phyloP scores from a whole-genome alignment of 2,113 vertebrate genomes.

The Nematolebias whitei region DNA sequence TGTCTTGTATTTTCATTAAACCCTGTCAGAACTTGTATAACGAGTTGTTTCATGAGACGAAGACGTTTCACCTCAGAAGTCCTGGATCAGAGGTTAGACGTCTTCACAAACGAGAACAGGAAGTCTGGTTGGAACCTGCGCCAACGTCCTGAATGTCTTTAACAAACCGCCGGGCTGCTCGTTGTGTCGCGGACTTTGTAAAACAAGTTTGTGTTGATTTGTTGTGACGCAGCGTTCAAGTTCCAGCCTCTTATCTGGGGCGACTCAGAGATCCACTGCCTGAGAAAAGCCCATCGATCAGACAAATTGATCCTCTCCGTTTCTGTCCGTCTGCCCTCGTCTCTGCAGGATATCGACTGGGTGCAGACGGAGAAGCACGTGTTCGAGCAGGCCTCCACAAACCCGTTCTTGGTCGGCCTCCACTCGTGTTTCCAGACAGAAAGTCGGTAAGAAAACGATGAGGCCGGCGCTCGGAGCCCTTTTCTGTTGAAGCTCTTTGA shows the following conservation, averaged over 20 bases:
- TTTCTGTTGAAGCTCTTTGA: neutral
- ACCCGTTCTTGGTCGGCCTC: constrained; percentile 95
- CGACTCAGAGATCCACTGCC: constrained; percentile 11
- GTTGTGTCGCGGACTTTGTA: too few relatives aligned
- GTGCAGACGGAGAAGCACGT: constrained; percentile 99
- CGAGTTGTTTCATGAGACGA: too few relatives aligned
- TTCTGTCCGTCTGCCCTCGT: constrained; percentile 10
- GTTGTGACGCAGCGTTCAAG: neutral
- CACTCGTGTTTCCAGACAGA: constrained; percentile 98
- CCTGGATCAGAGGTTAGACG: neutral
- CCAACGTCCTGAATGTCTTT: neutral
- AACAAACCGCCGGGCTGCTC: too few relatives aligned
- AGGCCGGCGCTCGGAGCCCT: neutral
- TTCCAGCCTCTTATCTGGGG: too few relatives aligned
- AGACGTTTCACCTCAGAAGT: too few relatives aligned
- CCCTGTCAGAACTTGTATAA: too few relatives aligned
- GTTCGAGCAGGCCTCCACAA: constrained; percentile 97
- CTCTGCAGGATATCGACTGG: constrained; percentile 96
- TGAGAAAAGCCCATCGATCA: constrained; percentile 30
- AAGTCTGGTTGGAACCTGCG: neutral
- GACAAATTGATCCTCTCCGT: constrained; percentile 29
- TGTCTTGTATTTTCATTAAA: too few relatives aligned
- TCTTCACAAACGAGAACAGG: too few relatives aligned
- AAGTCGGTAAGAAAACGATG: constrained; percentile 88
- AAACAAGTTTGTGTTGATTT: neutral